Evolutionary conservation across 2,888 invertebrate genomes (phyloP).

Genomic region (Myathropa florea): DNA sequence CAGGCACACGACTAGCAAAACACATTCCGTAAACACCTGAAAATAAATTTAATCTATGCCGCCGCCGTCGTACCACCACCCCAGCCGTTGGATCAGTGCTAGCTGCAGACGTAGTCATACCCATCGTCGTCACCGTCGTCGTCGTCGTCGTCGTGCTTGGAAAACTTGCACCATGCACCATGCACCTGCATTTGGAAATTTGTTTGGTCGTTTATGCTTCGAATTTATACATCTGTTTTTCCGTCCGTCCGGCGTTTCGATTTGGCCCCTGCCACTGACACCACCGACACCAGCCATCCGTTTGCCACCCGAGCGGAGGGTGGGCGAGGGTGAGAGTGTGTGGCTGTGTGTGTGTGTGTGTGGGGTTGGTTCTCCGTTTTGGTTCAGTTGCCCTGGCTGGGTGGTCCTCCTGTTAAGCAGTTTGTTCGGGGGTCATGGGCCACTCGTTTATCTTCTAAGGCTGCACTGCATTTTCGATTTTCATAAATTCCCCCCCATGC

Average conservation of each 20-base stretch:
- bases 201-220: constrained; percentile 70
- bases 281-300: not conserved
- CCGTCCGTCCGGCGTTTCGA: constrained; percentile 22
- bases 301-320: not conserved
- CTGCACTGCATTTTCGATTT: constrained; percentile 66
- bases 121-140: not conserved
- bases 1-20: constrained; percentile 66
- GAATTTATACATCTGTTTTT: constrained; percentile 68
- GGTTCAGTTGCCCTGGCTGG: constrained; percentile 46
- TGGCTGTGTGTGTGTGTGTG: not conserved
- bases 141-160: constrained; percentile 54
- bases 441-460: constrained; percentile 55
- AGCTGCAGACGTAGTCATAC: not conserved
- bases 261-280: not conserved
- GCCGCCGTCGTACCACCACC: constrained; percentile 9
- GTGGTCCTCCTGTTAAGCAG: constrained; percentile 27
- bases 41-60: constrained; percentile 74
- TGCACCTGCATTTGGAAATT: constrained; percentile 70
- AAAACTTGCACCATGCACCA: constrained; percentile 56
- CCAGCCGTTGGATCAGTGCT: constrained; percentile 19
- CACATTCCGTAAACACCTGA: constrained; percentile 72
- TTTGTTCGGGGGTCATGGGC: constrained; percentile 57
- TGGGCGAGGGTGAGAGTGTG: too few species aligned
- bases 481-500: constrained; percentile 61
- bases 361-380: constrained; percentile 27